A percentile compares a stretch with the other conserved stretches of the same genome.
These are phyloP conservation scores for Platysteira castanea DNA, from an alignment of 2,113 vertebrate species.

Conservation along the genomic window DNA sequence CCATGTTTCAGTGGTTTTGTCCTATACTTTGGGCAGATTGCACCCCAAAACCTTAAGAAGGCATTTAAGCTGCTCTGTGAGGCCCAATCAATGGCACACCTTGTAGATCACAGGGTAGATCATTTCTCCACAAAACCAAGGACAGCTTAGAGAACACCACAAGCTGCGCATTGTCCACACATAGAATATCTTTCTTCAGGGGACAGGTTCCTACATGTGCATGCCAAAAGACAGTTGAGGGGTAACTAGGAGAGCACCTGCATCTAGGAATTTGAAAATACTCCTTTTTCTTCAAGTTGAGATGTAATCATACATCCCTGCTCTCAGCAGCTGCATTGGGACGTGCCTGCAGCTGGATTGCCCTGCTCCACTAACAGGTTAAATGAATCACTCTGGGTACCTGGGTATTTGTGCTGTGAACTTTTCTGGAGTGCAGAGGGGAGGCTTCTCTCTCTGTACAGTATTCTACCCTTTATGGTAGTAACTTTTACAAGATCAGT, in stretches of 20 bases:
- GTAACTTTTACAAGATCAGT: neutral
- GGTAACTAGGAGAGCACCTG: neutral
- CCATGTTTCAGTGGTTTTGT: neutral
- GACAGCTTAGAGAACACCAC: neutral
- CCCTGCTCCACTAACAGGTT: neutral
- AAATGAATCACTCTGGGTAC: neutral
- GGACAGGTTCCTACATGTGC: accelerated
- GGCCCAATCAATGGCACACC: neutral
- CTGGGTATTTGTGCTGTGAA: neutral
- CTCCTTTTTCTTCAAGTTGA: neutral
- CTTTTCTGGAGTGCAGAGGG: neutral
- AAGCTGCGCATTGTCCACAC: neutral
- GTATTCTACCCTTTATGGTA: neutral
- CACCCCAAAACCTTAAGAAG: neutral
- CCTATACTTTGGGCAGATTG: neutral
- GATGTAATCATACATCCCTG: neutral
- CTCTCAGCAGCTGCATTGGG: neutral
- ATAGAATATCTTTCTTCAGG: neutral
- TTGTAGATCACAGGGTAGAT: neutral
- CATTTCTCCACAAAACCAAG: neutral
- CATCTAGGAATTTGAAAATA: neutral
- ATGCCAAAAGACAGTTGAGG: neutral
- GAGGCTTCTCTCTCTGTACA: neutral
- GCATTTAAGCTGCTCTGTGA: neutral
- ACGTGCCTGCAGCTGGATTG: neutral